Evolutionary conservation across 2,797 vertebrate species (phyloP), one percentile per base, ranked within the genome.

Genomic region (Smutsia gigantea): DNA sequence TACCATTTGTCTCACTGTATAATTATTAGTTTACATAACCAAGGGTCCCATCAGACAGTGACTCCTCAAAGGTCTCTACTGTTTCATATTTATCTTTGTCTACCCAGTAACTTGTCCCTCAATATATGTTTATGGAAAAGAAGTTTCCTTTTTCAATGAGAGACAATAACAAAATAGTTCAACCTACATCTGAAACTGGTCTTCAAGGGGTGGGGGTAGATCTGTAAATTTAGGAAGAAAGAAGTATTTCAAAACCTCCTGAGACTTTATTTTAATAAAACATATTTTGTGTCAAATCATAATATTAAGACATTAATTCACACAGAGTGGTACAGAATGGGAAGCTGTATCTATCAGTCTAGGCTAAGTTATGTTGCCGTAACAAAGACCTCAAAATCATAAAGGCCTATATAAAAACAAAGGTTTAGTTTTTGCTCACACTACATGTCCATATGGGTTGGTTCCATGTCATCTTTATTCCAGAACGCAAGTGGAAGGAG

Each of bases 221-320:
- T 81, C 49, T 87, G 27, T 63, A 42, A 92, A 94, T 9, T 86
- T 86, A 85, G 29, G 17, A 91, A 91, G 59, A 51, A 94, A 95
- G 85, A 37, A 66, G 12, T 34, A 78, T 57, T 88, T 90, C 15
- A 42, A 90, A 42, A 71, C 3, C 72, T 92, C 34, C 23, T 87
- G 37, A 78, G 27, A 46, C 49, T 75, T 34, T 71, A 1, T 53
- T 39, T 79, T 78, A 29, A 29, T 34, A 71, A 53, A 90, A 53
- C 5, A 42, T 55, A 4, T 69, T 84, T 34, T 82, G 42, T 39
- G 27, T 77, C 19, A 90, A 86, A 84, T 87, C 74, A 57, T 37
- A 93, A 21, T 14, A 69, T 68, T 12, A 81, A 31, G 29, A 82
- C 39, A 82, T 5, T 46, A 42, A 61, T 75, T 55, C n/a, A 61